phyloP scores from a whole-genome alignment of 2,113 vertebrate genomes.

The Hemiscyllium ocellatum region DNA sequence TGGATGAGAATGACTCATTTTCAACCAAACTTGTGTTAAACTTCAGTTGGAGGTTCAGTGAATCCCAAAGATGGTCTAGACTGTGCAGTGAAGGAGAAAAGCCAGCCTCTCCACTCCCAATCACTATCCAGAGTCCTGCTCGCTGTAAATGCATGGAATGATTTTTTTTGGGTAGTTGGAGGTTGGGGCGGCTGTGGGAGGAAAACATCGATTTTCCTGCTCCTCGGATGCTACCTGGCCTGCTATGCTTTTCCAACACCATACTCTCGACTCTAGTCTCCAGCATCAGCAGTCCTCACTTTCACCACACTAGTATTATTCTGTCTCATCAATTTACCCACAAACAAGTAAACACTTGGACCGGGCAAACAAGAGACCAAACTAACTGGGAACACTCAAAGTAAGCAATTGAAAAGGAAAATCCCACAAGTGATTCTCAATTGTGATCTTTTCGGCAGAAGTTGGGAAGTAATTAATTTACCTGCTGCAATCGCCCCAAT shows the following conservation, averaged over 20 bases:
- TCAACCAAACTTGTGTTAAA: neutral
- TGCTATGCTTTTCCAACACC: too few relatives aligned
- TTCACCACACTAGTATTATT: too few relatives aligned
- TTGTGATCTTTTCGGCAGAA: neutral
- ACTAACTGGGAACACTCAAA: neutral
- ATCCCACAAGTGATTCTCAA: neutral
- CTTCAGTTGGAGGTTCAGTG: neutral
- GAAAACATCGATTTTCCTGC: too few relatives aligned
- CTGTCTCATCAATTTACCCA: too few relatives aligned
- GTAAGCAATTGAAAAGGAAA: neutral
- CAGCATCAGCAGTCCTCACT: too few relatives aligned
- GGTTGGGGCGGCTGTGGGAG: too few relatives aligned
- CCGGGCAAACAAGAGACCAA: neutral
- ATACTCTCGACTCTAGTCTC: too few relatives aligned
- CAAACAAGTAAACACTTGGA: neutral
- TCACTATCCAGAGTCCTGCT: neutral
- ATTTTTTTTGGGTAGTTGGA: too few relatives aligned
- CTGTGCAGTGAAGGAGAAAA: neutral
- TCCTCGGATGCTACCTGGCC: too few relatives aligned
- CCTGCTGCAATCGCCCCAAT: conserved; percentile 88
- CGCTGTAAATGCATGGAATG: neutral
- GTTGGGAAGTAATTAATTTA: conserved; percentile 43
- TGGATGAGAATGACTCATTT: neutral
- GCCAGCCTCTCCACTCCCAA: neutral
- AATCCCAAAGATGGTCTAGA: neutral